phyloP scores from a whole-genome alignment of 2,113 vertebrate genomes.

The Epinephelus cyanopodus region DNA sequence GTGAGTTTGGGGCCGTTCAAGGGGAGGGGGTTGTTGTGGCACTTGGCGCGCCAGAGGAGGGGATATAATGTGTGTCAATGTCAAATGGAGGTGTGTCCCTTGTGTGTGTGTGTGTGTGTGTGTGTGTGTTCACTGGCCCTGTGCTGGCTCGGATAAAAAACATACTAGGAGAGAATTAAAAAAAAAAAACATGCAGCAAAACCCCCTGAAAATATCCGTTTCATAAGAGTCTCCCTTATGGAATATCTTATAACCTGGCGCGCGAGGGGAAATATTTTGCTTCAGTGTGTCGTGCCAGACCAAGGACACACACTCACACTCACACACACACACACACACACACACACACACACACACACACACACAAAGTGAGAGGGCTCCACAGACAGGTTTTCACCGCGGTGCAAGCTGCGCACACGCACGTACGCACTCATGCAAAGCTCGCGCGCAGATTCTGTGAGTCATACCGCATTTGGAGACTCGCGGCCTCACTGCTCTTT shows the following conservation, averaged over 20 bases:
- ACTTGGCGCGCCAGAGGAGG: constrained; percentile 17
- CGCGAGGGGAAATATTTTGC: constrained; percentile 16
- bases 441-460: constrained; percentile 61
- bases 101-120: background rate
- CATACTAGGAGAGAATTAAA: background rate
- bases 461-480: constrained; percentile 68
- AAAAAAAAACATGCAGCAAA: background rate
- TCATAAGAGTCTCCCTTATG: constrained; percentile 7
- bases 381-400: constrained; percentile 13
- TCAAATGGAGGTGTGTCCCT: constrained; percentile 83
- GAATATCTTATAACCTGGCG: constrained; percentile 3
- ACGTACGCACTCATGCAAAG: constrained; percentile 2
- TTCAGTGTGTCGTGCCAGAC: constrained; percentile 45
- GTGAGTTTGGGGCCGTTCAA: background rate
- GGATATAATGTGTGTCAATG: constrained; percentile 76
- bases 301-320: constrained; percentile 41
- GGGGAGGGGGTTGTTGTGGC: constrained; percentile 6
- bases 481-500: constrained; percentile 40
- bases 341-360: constrained; percentile 9
- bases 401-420: constrained; percentile 19
- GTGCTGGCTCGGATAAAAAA: background rate
- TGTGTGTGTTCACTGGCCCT: constrained; percentile 10
- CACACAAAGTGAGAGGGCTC: background rate
- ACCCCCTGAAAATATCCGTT: background rate
- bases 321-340: constrained; percentile 14